Conservation (phyloP, 2,113 vertebrate species). For the Rhagologus leucostigma region DNA sequence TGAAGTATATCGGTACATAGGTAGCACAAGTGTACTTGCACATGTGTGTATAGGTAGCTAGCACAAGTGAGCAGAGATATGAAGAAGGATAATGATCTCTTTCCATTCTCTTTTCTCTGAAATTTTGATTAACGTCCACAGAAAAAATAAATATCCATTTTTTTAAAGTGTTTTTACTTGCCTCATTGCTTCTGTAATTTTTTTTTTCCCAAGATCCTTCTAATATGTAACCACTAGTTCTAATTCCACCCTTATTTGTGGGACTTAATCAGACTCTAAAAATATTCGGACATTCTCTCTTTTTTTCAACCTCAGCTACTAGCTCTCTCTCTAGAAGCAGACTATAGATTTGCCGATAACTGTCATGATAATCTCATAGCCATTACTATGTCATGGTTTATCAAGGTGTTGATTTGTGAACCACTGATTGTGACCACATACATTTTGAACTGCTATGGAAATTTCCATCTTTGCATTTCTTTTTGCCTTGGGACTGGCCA, state of each 20-base stretch:
- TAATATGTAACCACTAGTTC: not conserved
- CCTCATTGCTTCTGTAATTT: not conserved
- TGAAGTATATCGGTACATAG: not conserved
- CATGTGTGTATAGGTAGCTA: not conserved
- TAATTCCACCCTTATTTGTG: not conserved
- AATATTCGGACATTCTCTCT: not conserved
- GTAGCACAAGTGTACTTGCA: not conserved
- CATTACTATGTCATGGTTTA: not conserved
- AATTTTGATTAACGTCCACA: not conserved
- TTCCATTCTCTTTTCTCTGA: not conserved
- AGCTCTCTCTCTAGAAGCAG: not conserved
- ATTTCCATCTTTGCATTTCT: not conserved
- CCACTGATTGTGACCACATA: not conserved
- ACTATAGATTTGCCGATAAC: not conserved
- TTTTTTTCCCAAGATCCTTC: not conserved
- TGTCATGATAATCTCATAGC: not conserved
- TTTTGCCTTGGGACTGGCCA: not conserved
- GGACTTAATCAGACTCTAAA: not conserved
- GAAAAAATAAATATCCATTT: not conserved
- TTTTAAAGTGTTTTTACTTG: not conserved
- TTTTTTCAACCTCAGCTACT: not conserved
- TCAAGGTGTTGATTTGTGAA: not conserved
- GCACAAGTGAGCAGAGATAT: not conserved
- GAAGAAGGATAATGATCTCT: not conserved
- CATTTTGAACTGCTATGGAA: not conserved